A percentile compares a stretch with the other conserved stretches of the same genome.
Conservation (phyloP, 2,113 vertebrate species). For the Chionodraco myersi region DNA sequence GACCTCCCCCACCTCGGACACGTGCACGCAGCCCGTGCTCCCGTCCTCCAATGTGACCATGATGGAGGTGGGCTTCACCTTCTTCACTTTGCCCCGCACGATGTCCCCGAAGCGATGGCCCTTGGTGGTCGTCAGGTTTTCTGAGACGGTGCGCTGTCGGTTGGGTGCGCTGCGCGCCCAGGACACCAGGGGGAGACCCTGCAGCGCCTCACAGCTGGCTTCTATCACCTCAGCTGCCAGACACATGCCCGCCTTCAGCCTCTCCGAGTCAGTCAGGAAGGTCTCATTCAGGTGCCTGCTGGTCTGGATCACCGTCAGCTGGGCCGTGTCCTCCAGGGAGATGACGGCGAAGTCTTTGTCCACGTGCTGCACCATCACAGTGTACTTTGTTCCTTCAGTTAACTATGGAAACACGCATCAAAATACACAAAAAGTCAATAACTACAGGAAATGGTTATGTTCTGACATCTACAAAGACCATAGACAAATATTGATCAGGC, state of each 20-base stretch:
- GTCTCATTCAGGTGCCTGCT: constrained; percentile 88
- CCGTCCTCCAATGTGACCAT: constrained; percentile 86
- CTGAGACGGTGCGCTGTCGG: constrained; percentile 16
- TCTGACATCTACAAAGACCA: neutral
- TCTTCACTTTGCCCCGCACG: constrained; percentile 86
- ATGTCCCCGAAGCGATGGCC: constrained; percentile 81
- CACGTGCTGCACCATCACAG: constrained; percentile 83
- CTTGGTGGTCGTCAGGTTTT: constrained; percentile 67
- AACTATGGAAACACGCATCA: constrained; percentile 69
- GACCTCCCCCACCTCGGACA: constrained; percentile 87
- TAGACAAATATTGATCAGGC: neutral
- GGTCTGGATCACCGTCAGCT: constrained; percentile 87
- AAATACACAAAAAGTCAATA: neutral
- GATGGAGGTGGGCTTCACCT: constrained; percentile 86
- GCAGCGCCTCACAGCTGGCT: constrained; percentile 66
- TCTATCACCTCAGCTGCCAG: constrained; percentile 82
- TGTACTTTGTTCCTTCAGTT: constrained; percentile 73
- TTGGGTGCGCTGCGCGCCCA: constrained; percentile 52
- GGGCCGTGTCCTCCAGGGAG: constrained; percentile 85
- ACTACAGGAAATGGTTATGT: neutral
- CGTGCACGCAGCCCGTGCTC: constrained; percentile 86
- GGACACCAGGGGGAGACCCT: constrained; percentile 86
- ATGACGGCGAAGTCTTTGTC: constrained; percentile 87
- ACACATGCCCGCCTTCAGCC: constrained; percentile 82
- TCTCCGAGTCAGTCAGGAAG: constrained; percentile 84